Evolutionary conservation across 2,888 invertebrate genomes (phyloP), one percentile per base, ranked within the genome.

Genomic region (Aleiodes alternator): DNA sequence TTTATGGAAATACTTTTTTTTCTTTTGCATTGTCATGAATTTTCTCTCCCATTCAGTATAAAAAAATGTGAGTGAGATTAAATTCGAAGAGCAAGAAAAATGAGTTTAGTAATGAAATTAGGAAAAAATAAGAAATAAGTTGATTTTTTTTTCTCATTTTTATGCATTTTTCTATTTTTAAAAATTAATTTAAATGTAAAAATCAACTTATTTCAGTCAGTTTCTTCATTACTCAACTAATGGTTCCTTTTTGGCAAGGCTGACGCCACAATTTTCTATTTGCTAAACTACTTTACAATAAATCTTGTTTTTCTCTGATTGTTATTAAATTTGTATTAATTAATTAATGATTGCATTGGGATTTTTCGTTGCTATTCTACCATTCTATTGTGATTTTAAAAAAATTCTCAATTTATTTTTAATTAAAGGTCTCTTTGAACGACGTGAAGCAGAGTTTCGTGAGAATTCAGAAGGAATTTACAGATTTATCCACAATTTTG

Each of bases 341-440:
- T 43, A 4, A n/a, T 34, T 61, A 64, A 48, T 64, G 64, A 64
- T 64, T 64, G 64, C 64, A 64, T 64, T 23, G 29, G 43, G n/a
- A 64, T 34, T 48, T 34, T 48, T 48, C 64, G 43, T 64, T 38
- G 61, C 9, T 48, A 43, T 34, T 34, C 64, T 64, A 64, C 16
- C 23, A 1, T 48, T 6, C 61, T 61, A 61, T 61, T 16, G 38
- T 59, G 16, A 43, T 9, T 61, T 2, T 2, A 23, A 12, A 9
- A 64, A 43, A 34, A 6, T 2, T 34, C 4, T 34, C 34, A 34
- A 43, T 48, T 48, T 3, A 43, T 43, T n/a, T 43, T 64, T 43
- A 14, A 4, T 48, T 23, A 23, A 23, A 23, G 2, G 1, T 56
- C 12, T 43, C 11, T 51, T 14, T 71, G 48, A 23, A 31, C 56